Conservation (phyloP, 2,113 vertebrate genomes). For the Zootoca vivipara region DNA sequence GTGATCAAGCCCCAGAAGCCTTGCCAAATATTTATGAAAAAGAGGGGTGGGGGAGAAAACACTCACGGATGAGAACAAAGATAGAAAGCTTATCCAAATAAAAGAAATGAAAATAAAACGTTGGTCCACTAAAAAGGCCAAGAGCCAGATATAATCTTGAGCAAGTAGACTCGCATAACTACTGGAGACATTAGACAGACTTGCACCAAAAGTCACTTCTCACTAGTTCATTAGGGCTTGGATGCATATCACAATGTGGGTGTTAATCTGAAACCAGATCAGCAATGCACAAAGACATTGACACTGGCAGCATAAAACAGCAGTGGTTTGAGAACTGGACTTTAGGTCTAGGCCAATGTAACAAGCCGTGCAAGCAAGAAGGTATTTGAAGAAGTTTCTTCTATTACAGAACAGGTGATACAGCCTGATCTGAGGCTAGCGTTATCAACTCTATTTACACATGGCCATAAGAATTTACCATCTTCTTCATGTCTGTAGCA, state of each 20-base stretch:
- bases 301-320: neutral
- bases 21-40: neutral
- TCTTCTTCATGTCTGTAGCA: too few relatives aligned
- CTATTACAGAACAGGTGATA: too few relatives aligned
- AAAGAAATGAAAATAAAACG: neutral
- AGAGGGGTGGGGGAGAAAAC: neutral
- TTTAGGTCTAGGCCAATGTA: neutral
- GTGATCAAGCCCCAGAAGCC: neutral
- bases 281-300: neutral
- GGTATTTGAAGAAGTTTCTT: too few relatives aligned
- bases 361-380: neutral
- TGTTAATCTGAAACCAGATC: neutral
- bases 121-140: neutral
- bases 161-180: neutral
- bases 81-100: neutral
- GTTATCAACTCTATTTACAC: too few relatives aligned
- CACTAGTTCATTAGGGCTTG: neutral
- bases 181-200: neutral
- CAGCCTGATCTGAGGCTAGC: too few relatives aligned
- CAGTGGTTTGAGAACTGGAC: neutral
- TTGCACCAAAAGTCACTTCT: neutral
- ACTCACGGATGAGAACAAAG: neutral
- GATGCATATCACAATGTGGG: neutral
- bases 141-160: neutral
- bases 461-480: too few relatives aligned